A percentile compares a stretch with the other conserved stretches of the same genome.
Conservation (phyloP, 30 jellyfish, hydroid and myxozoan genomes). For the Pelagia noctiluca region DNA sequence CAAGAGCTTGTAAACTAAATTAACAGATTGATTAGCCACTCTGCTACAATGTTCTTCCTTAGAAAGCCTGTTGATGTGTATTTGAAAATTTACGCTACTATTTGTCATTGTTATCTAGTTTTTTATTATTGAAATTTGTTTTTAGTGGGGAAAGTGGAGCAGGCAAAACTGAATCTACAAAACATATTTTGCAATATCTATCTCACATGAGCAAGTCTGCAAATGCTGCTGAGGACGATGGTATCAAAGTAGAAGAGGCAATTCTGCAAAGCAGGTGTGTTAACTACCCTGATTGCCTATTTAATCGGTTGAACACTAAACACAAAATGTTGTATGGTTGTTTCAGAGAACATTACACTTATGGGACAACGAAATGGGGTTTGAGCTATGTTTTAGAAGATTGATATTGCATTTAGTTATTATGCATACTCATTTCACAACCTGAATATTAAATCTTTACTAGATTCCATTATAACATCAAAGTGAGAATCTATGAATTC, state of each 20-base stretch:
- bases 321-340: neutral
- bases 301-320: neutral
- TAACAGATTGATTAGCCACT: too few relatives aligned
- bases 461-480: too few relatives aligned
- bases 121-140: neutral
- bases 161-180: slow-evolving; percentile 98
- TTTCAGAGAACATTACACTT: neutral
- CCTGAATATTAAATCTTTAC: too few relatives aligned
- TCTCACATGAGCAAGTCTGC: slow-evolving; percentile 90
- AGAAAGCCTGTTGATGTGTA: too few relatives aligned
- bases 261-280: slow-evolving; percentile 96
- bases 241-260: slow-evolving; percentile 87
- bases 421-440: too few relatives aligned
- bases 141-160: slow-evolving; percentile 99
- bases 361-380: too few relatives aligned
- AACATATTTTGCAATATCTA: slow-evolving; percentile 88
- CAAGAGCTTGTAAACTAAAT: too few relatives aligned
- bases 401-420: too few relatives aligned
- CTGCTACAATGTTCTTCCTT: too few relatives aligned
- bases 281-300: neutral
- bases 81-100: too few relatives aligned
- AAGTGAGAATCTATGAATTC: too few relatives aligned
- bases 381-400: too few relatives aligned
- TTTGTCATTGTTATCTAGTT: neutral
- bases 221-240: slow-evolving; percentile 43